Base-by-base conservation (phyloP, 2,888 invertebrate species). In the Mechanitis mazaeus region DNA sequence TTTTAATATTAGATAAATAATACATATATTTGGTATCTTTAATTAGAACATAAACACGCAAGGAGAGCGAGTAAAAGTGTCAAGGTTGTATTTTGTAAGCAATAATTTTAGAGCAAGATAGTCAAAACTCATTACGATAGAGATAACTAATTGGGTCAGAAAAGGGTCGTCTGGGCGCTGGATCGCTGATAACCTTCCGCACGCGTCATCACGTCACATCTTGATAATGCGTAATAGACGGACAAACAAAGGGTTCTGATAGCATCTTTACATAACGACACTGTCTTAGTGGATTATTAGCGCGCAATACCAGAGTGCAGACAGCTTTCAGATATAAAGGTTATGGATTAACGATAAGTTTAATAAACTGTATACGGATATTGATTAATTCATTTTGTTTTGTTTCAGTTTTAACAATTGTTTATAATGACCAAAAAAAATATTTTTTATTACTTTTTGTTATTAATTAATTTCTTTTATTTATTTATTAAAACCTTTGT, bases 141-240 rank as follows among this genome's bases (percentile, higher is more conserved):
- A 71, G 68, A 84, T 85, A 85, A 79, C 71, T 80, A 88, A 87
- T 83, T 88, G 75, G 87, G 87, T 83, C 84, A 81, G 77, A 80
- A 77, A 75, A 70, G 79, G 85, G 85, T 85, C 82, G 83, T 82
- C 81, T 85, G 85, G 85, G 78, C 83, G 75, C 74, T 69, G 70
- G 72, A 78, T 79, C 78, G 68, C 61, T 67, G 87, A 87, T 87
- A 87, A 83, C 81, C 81, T 73, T 72, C 73, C 79, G 78, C 80
- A 80, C 81, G 82, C 80, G 71, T 68, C 65, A 63, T 66, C 64
- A 75, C 79, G 79, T 79, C 80, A 78, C 71, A 74, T 74, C 70
- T 71, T 70, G 73, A 77, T 75, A 71, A 56, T 56, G 50, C 55
- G 59, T 55, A 57, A 65, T 58, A 61, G 61, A 65, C 63, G 63